Base-by-base conservation (phyloP, 2,797 vertebrate genomes). In the Echiichthys vipera region DNA sequence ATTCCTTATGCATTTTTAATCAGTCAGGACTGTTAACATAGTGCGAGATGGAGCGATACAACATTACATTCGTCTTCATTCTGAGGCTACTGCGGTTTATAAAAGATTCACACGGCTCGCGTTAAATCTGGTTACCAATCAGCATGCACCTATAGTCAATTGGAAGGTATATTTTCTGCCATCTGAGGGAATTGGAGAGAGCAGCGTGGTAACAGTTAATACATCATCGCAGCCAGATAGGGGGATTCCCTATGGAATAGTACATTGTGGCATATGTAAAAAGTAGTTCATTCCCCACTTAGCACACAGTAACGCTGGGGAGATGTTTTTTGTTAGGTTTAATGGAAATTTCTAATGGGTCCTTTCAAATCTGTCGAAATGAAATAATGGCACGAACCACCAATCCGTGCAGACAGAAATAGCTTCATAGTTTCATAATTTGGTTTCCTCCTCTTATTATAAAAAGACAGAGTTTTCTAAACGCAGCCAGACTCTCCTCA, bases 201-300 rank as follows among this genome's bases (percentile, higher is more conserved):
- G 85, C 78, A 61, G 89, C 50, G 64, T 82, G 82, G 67, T 76
- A 90, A 92, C 87, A 90, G 92, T 94, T 94, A 92, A 93, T 92
- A 92, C 86, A 93, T 94, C 93, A 93, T 78, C 11, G 62, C 84
- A 91, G 90, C 80, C 71, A 80, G 90, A 89, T 86, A 83, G 84
- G 76, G 83, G 84, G 84, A 87, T 86, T 92, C 93, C 92, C 92
- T 63, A 27, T 59, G 88, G 93, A 77, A 88, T 89, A 76, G 83
- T 71, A 87, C 89, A 80, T 90, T 90, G 91, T 91, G 85, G 90
- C 89, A 85, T 91, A 88, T 87, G 89, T 90, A 92, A 93, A 92
- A 94, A 93, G 92, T 94, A 94, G 93, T 93, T 93, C 92, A 94
- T 89, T 93, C 91, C 91, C 89, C 91, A 93, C 91, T 93, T 93